A percentile compares a stretch with the other conserved stretches of the same genome.
Evolutionary conservation across 2,797 vertebrate species (phyloP).

Genomic region (Etheostoma perlongum): DNA sequence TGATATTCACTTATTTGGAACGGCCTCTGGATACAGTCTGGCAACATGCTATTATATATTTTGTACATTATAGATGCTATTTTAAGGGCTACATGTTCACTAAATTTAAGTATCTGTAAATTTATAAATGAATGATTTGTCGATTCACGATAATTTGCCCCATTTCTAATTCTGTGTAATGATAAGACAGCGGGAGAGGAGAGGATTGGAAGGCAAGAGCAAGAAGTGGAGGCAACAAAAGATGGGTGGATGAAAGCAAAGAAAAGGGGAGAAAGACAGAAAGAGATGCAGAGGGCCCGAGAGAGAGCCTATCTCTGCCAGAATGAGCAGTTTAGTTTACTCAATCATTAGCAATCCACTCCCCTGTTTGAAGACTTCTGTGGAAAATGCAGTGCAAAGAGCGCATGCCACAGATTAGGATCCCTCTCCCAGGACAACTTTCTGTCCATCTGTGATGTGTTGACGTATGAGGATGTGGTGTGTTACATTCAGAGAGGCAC

Average conservation of each 20-base stretch:
- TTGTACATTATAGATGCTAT: too few species aligned
- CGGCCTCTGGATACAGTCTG: too few species aligned
- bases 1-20: too few species aligned
- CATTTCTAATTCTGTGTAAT: neutral
- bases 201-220: conserved; percentile 20
- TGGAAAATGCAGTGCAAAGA: conserved; percentile 40
- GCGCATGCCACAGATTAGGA: conserved; percentile 44
- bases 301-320: conserved; percentile 46
- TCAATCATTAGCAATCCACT: conserved; percentile 59
- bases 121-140: too few species aligned
- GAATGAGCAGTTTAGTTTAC: conserved; percentile 57
- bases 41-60: too few species aligned
- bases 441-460: conserved; percentile 69
- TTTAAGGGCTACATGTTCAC: too few species aligned
- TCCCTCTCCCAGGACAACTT: conserved; percentile 48
- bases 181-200: neutral
- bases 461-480: conserved; percentile 49
- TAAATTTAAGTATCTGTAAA: too few species aligned
- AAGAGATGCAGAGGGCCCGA: conserved; percentile 21
- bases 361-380: conserved; percentile 52
- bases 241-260: conserved; percentile 55
- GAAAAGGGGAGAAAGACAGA: conserved; percentile 31
- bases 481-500: conserved; percentile 32
- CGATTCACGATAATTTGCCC: too few species aligned
- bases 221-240: conserved; percentile 12